A percentile compares a stretch with the other conserved stretches of the same genome.
Conservation (phyloP, 2,113 vertebrate species). For the Peromyscus maniculatus region DNA sequence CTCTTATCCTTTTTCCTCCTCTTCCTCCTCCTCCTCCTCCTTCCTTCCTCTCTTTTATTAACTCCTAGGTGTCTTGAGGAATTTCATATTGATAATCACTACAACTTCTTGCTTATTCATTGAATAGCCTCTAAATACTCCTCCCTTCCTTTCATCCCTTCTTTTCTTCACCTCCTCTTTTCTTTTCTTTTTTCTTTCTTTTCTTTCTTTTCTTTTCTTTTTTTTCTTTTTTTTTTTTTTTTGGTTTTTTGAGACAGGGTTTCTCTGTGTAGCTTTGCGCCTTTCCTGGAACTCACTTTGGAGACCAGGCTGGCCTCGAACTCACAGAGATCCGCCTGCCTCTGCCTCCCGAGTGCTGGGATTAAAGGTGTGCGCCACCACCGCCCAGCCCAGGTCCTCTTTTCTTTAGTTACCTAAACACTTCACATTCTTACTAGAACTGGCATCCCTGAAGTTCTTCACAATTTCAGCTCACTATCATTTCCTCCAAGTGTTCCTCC, state of each 20-base stretch:
- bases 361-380: too few relatives aligned
- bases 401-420: conserved; percentile 15
- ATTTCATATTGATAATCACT: background rate
- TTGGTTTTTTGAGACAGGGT: too few relatives aligned
- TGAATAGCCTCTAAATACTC: background rate
- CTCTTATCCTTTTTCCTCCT: background rate
- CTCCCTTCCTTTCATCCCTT: background rate
- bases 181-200: background rate
- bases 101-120: background rate
- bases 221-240: too few relatives aligned
- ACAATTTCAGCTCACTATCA: background rate
- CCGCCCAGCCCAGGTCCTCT: background rate
- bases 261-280: too few relatives aligned
- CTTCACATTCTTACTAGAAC: background rate
- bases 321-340: too few relatives aligned
- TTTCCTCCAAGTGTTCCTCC: background rate
- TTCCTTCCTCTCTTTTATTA: too few relatives aligned
- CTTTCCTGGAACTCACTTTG: too few relatives aligned
- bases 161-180: background rate
- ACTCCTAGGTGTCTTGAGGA: background rate
- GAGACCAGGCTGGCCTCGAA: too few relatives aligned
- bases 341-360: too few relatives aligned
- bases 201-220: too few relatives aligned
- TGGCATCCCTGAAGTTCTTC: background rate
- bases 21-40: background rate